phyloP scores from a whole-genome alignment of 2,797 vertebrate species.

The Loris lydekkerianus region DNA sequence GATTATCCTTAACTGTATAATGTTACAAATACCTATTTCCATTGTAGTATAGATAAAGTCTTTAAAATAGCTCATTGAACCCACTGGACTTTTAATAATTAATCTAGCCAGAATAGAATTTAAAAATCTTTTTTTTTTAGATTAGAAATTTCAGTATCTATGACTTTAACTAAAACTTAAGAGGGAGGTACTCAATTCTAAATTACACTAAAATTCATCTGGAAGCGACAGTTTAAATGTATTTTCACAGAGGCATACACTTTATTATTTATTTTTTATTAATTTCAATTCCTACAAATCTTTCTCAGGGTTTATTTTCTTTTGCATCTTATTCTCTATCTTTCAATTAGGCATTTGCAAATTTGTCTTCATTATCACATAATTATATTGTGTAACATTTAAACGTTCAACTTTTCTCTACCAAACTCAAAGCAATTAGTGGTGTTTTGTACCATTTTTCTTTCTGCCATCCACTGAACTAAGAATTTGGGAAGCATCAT shows the following conservation, averaged over 20 bases:
- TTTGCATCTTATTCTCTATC: slow-evolving; percentile 43
- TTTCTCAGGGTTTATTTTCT: slow-evolving; percentile 31
- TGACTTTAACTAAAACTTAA: not conserved
- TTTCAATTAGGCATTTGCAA: slow-evolving; percentile 48
- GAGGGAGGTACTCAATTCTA: not conserved
- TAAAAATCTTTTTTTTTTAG: not conserved
- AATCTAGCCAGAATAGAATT: not conserved
- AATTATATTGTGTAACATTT: slow-evolving; percentile 43
- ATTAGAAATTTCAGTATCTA: slow-evolving; percentile 15
- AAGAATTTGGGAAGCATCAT: not conserved
- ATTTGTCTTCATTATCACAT: slow-evolving; percentile 53
- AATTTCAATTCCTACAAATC: slow-evolving; percentile 56
- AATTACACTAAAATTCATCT: slow-evolving; percentile 15
- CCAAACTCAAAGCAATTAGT: slow-evolving; percentile 30
- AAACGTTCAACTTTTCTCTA: slow-evolving; percentile 60
- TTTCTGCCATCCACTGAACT: not conserved
- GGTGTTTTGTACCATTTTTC: slow-evolving; percentile 26
- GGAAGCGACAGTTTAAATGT: not conserved
- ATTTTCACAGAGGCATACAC: not conserved
- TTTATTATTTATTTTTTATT: slow-evolving; percentile 56
- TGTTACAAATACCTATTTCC: not conserved
- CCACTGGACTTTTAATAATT: not conserved
- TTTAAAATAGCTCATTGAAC: slow-evolving; percentile 19
- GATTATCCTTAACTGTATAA: not conserved
- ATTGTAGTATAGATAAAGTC: not conserved